Evolutionary conservation across 2,888 invertebrate genomes (phyloP).

Genomic region (Drosophila melanosoma): DNA sequence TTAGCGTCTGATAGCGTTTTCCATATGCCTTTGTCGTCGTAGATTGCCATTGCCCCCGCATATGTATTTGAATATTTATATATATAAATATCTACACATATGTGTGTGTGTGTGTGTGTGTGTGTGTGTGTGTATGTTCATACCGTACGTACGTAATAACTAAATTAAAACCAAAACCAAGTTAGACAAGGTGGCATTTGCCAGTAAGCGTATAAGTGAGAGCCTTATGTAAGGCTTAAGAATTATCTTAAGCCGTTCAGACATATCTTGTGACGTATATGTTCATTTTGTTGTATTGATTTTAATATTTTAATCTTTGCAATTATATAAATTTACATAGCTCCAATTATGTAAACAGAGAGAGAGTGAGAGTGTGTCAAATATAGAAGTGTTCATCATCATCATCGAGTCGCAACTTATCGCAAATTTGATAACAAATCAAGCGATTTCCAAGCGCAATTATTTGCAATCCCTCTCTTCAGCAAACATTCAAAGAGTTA

Average conservation of each 20-base stretch:
- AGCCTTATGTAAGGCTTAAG: conserved; percentile 20
- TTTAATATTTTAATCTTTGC: conserved; percentile 2
- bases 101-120: neutral
- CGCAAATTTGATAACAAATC: conserved; percentile 64
- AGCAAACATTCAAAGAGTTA: conserved; percentile 7
- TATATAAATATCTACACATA: neutral
- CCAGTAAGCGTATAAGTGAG: neutral
- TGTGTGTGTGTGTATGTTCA: neutral
- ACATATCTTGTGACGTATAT: neutral
- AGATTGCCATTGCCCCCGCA: conserved; percentile 53
- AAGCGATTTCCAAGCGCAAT: conserved; percentile 41
- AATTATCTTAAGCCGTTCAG: conserved; percentile 7
- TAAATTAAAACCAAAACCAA: conserved; percentile 73
- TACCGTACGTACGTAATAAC: conserved; percentile 56
- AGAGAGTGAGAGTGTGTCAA: neutral
- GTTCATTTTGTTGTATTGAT: neutral
- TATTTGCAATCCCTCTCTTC: conserved; percentile 18
- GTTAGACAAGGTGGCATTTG: conserved; percentile 71
- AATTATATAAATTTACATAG: neutral
- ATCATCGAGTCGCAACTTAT: conserved; percentile 52
- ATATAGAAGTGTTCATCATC: conserved; percentile 34
- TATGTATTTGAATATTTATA: conserved; percentile 8
- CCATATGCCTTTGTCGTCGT: conserved; percentile 43
- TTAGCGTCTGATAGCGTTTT: conserved; percentile 65
- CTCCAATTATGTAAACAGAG: no score